Percentiles rank a stretch among this genome's conserved stretches.
phyloP scores from a whole-genome alignment of 2,888 invertebrate genomes.

The Chrysina gloriosa region DNA sequence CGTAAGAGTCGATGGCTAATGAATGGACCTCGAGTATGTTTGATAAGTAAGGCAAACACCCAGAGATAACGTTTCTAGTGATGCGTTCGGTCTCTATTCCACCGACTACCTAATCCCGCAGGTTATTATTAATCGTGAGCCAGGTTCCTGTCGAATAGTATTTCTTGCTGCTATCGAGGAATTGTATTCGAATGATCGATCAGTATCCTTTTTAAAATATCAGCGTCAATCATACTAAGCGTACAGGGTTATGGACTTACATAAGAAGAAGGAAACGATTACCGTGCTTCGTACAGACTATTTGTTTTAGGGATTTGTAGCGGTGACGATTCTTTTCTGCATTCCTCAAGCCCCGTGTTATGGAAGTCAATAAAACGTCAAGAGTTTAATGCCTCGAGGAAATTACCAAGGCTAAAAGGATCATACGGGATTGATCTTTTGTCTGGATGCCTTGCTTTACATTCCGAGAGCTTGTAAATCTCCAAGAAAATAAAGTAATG shows the following conservation, averaged over 20 bases:
- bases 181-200: slow-evolving; percentile 3
- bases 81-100: slow-evolving; percentile 6
- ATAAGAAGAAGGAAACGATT: background rate
- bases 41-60: slow-evolving; percentile 34
- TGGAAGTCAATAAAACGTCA: background rate
- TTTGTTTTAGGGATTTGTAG: background rate
- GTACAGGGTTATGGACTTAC: no score
- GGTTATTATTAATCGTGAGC: slow-evolving; percentile 5
- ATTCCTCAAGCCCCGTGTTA: background rate
- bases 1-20: slow-evolving; percentile 17
- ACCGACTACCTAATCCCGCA: slow-evolving; percentile 5
- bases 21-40: slow-evolving; percentile 17
- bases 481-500: no score
- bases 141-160: slow-evolving; percentile 19
- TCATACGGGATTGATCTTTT: background rate
- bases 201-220: background rate
- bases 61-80: slow-evolving; percentile 27
- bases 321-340: background rate
- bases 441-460: background rate
- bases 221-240: background rate
- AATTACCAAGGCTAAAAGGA: background rate
- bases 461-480: no score
- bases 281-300: background rate
- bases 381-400: background rate
- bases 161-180: background rate